Evolutionary conservation across 2,888 invertebrate species (phyloP).

Genomic region (Leptopilina drosophilae): DNA sequence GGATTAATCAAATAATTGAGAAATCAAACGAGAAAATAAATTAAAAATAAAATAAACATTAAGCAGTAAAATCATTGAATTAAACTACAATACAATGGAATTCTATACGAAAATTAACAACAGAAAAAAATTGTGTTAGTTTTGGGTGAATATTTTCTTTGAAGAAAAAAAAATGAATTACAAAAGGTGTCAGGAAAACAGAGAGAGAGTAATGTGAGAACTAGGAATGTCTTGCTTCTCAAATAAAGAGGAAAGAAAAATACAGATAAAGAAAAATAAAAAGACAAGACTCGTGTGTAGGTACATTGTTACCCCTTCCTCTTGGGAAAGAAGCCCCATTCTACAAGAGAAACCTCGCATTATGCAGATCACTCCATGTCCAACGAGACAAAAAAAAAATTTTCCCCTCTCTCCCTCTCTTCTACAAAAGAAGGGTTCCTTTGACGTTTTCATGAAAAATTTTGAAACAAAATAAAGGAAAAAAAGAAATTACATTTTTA

Average conservation of each 20-base stretch:
- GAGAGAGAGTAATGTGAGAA: constrained; percentile 5
- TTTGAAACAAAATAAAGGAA: not conserved
- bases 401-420: too few relatives aligned
- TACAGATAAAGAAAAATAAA: constrained; percentile 15
- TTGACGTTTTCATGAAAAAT: constrained; percentile 32
- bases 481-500: not conserved
- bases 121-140: too few relatives aligned
- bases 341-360: constrained; percentile 62
- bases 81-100: too few relatives aligned
- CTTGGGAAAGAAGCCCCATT: constrained; percentile 25
- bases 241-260: constrained; percentile 9
- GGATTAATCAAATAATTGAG: too few relatives aligned
- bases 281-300: not conserved
- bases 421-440: not conserved
- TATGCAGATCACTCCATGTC: constrained; percentile 66
- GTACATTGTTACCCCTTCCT: constrained; percentile 4
- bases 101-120: too few relatives aligned
- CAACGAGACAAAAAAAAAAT: constrained; percentile 52
- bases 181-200: not conserved
- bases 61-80: too few relatives aligned
- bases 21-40: too few relatives aligned
- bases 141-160: too few relatives aligned
- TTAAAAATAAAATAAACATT: too few relatives aligned
- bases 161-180: not conserved
- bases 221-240: constrained; percentile 9